Percentiles rank a stretch among this genome's conserved stretches.
Evolutionary conservation across 2,113 vertebrate species (phyloP).

Genomic region (Gymnarchus niloticus): DNA sequence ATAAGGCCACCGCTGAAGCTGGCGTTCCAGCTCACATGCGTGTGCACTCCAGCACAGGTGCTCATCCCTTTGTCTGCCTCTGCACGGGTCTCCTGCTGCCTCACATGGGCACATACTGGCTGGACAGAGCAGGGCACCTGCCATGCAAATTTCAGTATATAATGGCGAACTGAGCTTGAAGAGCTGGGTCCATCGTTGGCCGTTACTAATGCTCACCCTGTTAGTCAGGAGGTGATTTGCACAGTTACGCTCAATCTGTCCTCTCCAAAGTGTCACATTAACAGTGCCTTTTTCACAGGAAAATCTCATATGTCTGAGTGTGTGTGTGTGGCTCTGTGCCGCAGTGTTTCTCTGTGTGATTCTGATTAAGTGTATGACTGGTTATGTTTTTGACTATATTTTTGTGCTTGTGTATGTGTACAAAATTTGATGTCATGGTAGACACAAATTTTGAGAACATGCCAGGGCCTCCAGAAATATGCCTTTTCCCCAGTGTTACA

Average conservation of each 20-base stretch:
- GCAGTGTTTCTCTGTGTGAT: background rate
- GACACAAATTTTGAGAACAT: no score
- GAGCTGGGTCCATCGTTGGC: background rate
- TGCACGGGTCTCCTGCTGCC: background rate
- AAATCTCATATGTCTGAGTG: no score
- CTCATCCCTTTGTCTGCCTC: background rate
- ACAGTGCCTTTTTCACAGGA: conserved; percentile 6
- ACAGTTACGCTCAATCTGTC: background rate
- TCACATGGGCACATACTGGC: background rate
- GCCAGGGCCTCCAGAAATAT: no score
- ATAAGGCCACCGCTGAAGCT: background rate
- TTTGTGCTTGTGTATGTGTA: background rate
- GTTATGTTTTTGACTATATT: background rate
- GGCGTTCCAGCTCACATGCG: background rate
- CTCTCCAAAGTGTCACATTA: background rate
- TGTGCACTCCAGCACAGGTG: background rate
- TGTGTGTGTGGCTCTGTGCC: background rate
- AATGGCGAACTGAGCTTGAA: no score
- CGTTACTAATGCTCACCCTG: background rate
- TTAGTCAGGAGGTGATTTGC: background rate
- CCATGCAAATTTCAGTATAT: background rate
- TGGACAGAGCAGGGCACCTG: background rate
- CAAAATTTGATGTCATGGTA: no score
- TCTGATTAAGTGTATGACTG: no score
- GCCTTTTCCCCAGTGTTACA: no score